A percentile compares a stretch with the other conserved stretches of the same genome.
Conservation (phyloP, 1,140 invertebrate species). For the Stegodyphus dumicola region DNA sequence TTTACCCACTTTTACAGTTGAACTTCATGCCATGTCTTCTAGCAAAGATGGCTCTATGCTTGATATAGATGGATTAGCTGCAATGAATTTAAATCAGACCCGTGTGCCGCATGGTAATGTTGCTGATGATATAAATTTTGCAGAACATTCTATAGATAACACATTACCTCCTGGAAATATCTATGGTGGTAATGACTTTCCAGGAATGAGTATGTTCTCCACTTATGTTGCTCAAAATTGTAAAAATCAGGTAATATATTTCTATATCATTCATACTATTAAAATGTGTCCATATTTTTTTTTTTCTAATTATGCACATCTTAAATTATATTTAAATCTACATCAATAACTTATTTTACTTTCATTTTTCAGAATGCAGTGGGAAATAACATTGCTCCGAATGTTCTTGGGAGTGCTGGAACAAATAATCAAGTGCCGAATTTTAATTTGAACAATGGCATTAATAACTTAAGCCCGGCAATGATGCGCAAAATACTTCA, state of each 20-base stretch:
- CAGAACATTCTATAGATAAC: conserved; percentile 45
- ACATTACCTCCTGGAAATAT: conserved; percentile 40
- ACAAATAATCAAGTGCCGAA: conserved; percentile 62
- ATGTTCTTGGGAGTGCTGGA: conserved; percentile 61
- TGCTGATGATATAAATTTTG: conserved; percentile 32
- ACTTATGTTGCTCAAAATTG: conserved; percentile 74
- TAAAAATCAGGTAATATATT: conserved; percentile 42
- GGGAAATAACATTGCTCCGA: conserved; percentile 62
- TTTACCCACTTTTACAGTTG: conserved; percentile 20
- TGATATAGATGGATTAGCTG: conserved; percentile 50
- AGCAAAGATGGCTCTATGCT: conserved; percentile 27
- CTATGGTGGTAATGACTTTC: conserved; percentile 62
- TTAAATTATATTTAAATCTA: background rate
- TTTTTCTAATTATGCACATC: background rate
- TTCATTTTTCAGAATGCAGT: conserved; percentile 46
- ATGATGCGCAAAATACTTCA: conserved; percentile 80
- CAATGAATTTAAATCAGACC: conserved; percentile 47
- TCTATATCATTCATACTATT: background rate
- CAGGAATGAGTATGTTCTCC: conserved; percentile 61
- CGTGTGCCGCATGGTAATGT: conserved; percentile 45
- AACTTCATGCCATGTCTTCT: conserved; percentile 30
- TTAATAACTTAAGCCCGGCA: conserved; percentile 75
- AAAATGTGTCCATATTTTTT: background rate
- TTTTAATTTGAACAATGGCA: conserved; percentile 61
- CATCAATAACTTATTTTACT: background rate